phyloP scores from a whole-genome alignment of 2,113 vertebrate species.

The Mesoclemmys tuberculata region DNA sequence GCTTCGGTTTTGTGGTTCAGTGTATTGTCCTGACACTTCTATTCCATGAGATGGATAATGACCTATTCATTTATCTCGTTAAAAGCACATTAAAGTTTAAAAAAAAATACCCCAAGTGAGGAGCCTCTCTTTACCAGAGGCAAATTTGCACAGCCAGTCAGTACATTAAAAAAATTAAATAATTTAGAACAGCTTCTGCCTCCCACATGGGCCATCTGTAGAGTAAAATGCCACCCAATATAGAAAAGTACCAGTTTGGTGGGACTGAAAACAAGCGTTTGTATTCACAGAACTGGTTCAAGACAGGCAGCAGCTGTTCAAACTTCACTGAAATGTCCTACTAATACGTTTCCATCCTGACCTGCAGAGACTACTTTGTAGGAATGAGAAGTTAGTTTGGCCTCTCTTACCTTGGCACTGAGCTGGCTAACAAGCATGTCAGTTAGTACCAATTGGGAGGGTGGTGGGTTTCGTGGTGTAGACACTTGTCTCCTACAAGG shows the following conservation, averaged over 20 bases:
- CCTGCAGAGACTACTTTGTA: not conserved
- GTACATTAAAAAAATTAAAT: not conserved
- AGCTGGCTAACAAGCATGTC: not conserved
- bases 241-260: not conserved
- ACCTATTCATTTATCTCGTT: not conserved
- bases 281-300: conserved; percentile 20
- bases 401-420: not conserved
- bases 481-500: not conserved
- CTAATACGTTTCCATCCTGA: conserved; percentile 50
- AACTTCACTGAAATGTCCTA: conserved; percentile 29
- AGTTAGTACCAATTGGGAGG: not conserved
- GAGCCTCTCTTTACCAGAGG: not conserved
- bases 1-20: not conserved
- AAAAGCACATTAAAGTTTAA: not conserved
- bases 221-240: not conserved
- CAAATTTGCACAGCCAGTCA: not conserved
- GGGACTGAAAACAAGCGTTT: not conserved
- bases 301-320: not conserved
- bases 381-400: conserved; percentile 51
- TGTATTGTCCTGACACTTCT: not conserved
- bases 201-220: not conserved
- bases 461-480: not conserved
- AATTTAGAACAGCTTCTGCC: not conserved
- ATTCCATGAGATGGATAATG: not conserved
- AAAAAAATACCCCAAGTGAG: not conserved